Evolutionary conservation across 2,888 invertebrate genomes (phyloP), one percentile per base, ranked within the genome.

Genomic region (Drosophila pseudotakahashii): DNA sequence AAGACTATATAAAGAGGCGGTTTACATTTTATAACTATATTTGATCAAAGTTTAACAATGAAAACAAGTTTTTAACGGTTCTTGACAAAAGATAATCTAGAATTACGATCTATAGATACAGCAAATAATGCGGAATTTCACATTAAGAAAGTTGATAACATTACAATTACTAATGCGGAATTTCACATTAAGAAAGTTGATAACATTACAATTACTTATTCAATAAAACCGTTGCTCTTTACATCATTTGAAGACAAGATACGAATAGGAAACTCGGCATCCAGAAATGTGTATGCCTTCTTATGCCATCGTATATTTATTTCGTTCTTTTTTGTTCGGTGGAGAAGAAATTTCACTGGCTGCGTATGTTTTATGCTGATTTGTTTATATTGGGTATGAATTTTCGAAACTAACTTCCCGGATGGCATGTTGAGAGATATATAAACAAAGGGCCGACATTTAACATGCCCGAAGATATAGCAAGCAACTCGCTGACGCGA

Each of bases 401-500:
- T 82, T 78, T 80, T 88, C 73, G 77, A 80, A 88, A 82, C 79
- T 78, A 80, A 90, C 90, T 89, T 89, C 89, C 89, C 89, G 89
- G 90, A 89, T 89, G 89, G 89, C 80, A 81, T 86, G 89, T 78
- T 90, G 81, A 90, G 78, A 75, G 89, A 89, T 86, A 78, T 84
- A 86, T 80, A 90, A 89, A 89, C 82, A 90, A 81, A 78, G 74
- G 74, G 66, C 71, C 68, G 76, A 74, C 79, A 81, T 87, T 89
- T 70, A 81, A 76, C 72, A 84, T 73, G 58, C 76, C 54, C 64
- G 47, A 45, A 63, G 34, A 71, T 45, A 55, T 44, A 64, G 55
- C 53, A 60, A 59, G 26, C 53, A 32, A 44, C 44, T 11, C 34
- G 32, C 34, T 3, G 55, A 73, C 41, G 14, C 50, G 53, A 50